These are phyloP conservation scores for Lagodon rhomboides DNA, from an alignment of 2,797 vertebrate species.

Conservation along the genomic window DNA sequence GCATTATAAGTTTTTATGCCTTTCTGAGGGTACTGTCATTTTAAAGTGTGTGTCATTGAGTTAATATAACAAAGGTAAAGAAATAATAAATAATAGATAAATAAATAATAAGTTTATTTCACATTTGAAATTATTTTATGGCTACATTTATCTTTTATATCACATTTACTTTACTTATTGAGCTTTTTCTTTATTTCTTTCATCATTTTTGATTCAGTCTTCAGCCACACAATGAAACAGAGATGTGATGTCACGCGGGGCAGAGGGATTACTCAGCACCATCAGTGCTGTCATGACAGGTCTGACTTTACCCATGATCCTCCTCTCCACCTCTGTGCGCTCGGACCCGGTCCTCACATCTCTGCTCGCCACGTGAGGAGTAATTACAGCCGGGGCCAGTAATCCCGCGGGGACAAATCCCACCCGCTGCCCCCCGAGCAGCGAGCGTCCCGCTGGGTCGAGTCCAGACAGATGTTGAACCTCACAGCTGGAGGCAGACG, in stretches of 20 bases:
- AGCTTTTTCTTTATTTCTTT: too few species aligned
- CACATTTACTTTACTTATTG: too few species aligned
- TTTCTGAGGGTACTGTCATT: too few species aligned
- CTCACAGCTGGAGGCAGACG: conserved; percentile 48
- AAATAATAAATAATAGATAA: too few species aligned
- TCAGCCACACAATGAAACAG: background rate
- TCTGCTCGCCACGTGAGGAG: conserved; percentile 57
- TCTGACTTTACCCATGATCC: conserved; percentile 39
- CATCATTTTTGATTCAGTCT: background rate
- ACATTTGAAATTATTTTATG: too few species aligned
- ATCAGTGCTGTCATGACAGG: conserved; percentile 24
- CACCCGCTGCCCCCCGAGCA: background rate
- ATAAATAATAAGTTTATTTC: too few species aligned
- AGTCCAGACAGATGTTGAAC: conserved; percentile 59
- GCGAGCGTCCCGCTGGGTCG: conserved; percentile 24
- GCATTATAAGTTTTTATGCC: too few species aligned
- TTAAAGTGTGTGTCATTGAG: too few species aligned
- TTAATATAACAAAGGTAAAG: too few species aligned
- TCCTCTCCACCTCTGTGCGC: conserved; percentile 9
- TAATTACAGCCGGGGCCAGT: conserved; percentile 48
- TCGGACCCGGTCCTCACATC: conserved; percentile 4
- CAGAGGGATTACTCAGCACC: background rate
- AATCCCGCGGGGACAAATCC: conserved; percentile 63
- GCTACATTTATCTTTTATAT: too few species aligned
- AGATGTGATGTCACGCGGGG: conserved; percentile 5